Evolutionary conservation across 2,797 vertebrate genomes (phyloP), one percentile per base, ranked within the genome.

Genomic region (Salarias fasciatus): DNA sequence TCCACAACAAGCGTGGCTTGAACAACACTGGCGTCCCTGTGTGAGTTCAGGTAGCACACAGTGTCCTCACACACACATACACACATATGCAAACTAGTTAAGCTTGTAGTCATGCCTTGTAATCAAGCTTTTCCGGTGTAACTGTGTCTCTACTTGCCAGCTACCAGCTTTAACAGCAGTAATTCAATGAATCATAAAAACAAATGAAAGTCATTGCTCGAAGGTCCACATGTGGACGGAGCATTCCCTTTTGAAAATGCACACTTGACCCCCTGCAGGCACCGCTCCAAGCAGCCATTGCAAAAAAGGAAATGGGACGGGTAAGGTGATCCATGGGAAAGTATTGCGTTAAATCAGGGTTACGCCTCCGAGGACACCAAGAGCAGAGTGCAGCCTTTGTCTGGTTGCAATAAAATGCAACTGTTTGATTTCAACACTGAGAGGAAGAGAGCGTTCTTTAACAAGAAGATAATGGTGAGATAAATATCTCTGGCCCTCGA

Each of bases 241-340:
- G n/a, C n/a, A n/a, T n/a, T n/a, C n/a, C n/a, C n/a, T n/a, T n/a
- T n/a, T n/a, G 3, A 24, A 24, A 18, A 24, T 24, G 3, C 35
- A 10, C 13, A 13, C 14, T n/a, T 11, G 43, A 63, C 13, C 5
- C 7, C 9, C 38, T n/a, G 14, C 24, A 13, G 28, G 8, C 40
- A 9, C 18, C 9, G 52, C 62, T 48, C 57, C 10, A 37, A n/a
- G 33, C 5, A 1, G 8, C 18, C 33, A 35, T 9, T 40, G 11
- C 29, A 9, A 11, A 9, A 11, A 45, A 49, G 56, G n/a, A 74
- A 82, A 60, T 63, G 46, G 68, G 62, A 46, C 18, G 46, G 13
- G 82, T 83, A 87, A 89, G 14, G 31, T n/a, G 57, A 90, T 76
- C 74, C 80, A 49, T 83, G 84, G 70, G 85, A 90, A 88, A 73